These are phyloP conservation scores for Numida meleagris DNA, from an alignment of 2,113 vertebrate genomes.

Conservation along the genomic window DNA sequence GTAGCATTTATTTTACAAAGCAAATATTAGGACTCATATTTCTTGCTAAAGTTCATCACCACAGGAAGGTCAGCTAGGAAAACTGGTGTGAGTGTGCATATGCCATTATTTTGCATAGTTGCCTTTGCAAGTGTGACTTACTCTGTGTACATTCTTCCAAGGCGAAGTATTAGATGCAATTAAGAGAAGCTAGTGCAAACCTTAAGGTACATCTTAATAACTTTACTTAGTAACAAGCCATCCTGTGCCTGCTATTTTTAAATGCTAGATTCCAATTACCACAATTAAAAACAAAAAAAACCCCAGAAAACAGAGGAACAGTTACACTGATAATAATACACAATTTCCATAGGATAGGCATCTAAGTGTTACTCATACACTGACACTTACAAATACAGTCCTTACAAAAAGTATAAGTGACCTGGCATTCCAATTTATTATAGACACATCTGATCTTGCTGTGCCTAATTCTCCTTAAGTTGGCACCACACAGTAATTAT, in stretches of 20 bases:
- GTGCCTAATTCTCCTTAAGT: not conserved
- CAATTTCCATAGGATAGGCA: not conserved
- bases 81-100: fast-evolving
- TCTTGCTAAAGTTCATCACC: not conserved
- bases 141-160: not conserved
- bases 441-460: not conserved
- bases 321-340: not conserved
- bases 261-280: not conserved
- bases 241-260: not conserved
- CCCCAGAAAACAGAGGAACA: not conserved
- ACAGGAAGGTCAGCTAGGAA: not conserved
- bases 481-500: not conserved
- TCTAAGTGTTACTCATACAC: not conserved
- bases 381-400: not conserved
- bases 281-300: not conserved
- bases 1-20: not conserved
- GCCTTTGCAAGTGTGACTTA: not conserved
- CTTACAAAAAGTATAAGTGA: not conserved
- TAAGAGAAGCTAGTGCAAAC: not conserved
- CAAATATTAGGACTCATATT: not conserved
- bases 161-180: not conserved
- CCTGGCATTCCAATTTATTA: not conserved
- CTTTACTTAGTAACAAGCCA: not conserved
- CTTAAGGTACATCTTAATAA: not conserved
- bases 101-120: not conserved